These are phyloP conservation scores for Meganola albula DNA, from an alignment of 2,888 invertebrate species.

Conservation along the genomic window DNA sequence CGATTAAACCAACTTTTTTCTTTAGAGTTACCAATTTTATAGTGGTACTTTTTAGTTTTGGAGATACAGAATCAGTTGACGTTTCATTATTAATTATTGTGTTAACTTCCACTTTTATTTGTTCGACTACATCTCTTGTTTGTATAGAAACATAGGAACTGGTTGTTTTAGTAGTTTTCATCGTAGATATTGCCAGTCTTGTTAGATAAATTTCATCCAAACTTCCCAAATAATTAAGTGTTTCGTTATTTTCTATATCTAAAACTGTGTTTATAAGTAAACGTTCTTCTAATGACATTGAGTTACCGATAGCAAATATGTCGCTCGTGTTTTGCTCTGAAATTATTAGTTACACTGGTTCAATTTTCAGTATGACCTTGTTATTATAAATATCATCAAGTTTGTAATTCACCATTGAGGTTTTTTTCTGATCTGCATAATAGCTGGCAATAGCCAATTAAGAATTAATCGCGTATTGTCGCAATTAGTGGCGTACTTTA, in stretches of 20 bases:
- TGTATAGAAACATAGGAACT: slow-evolving; percentile 34
- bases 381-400: no score
- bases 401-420: no score
- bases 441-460: no score
- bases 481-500: no score
- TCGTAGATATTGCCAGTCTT: slow-evolving; percentile 50
- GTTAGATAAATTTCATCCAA: slow-evolving; percentile 56
- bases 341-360: slow-evolving; percentile 29
- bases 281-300: slow-evolving; percentile 47
- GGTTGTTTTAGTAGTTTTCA: slow-evolving; percentile 32
- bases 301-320: slow-evolving; percentile 31
- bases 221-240: slow-evolving; percentile 39
- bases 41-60: slow-evolving; percentile 1
- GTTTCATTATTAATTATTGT: slow-evolving; percentile 3
- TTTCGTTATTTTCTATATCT: slow-evolving; percentile 49
- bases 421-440: no score
- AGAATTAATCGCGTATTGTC: no score
- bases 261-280: slow-evolving; percentile 46
- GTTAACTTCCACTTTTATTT: slow-evolving; percentile 13
- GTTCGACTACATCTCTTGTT: slow-evolving; percentile 39
- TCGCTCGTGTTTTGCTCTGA: slow-evolving; percentile 42
- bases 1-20: slow-evolving; percentile 38
- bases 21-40: slow-evolving; percentile 13
- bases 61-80: neutral
- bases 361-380: no score